phyloP scores from a whole-genome alignment of 2,113 vertebrate genomes.

The Orycteropus afer region DNA sequence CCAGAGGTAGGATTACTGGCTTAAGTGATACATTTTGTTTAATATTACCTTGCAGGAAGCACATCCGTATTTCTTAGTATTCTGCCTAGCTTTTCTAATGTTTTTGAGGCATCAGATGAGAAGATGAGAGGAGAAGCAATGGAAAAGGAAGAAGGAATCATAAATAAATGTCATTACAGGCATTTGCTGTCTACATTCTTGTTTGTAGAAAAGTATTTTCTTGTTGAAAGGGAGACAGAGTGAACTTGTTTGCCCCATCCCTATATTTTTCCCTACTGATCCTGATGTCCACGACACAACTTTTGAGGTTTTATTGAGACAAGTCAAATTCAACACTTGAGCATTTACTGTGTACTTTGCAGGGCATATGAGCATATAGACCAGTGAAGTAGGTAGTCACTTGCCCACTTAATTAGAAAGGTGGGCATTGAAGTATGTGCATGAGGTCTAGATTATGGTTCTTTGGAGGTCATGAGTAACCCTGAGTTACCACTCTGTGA shows the following conservation, averaged over 20 bases:
- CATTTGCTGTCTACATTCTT: background rate
- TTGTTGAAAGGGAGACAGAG: background rate
- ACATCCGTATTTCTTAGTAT: background rate
- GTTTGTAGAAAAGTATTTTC: background rate
- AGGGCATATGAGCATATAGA: background rate
- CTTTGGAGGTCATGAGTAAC: background rate
- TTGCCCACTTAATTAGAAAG: background rate
- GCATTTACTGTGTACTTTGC: background rate
- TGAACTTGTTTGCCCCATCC: background rate
- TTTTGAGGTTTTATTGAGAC: conserved; percentile 21
- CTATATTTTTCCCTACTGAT: background rate
- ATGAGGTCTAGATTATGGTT: background rate
- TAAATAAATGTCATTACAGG: background rate
- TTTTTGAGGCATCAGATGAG: background rate
- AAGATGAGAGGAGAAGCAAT: background rate
- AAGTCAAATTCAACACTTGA: background rate
- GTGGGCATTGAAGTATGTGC: background rate
- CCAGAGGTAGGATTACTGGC: background rate
- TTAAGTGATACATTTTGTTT: conserved; percentile 11
- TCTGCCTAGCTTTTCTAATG: background rate
- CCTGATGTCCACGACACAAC: background rate
- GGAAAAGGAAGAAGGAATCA: background rate
- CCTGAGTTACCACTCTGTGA: background rate
- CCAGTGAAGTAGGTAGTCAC: background rate
- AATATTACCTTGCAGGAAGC: background rate